Conservation (phyloP, 2,113 vertebrate genomes). For the Probosciger aterrimus region DNA sequence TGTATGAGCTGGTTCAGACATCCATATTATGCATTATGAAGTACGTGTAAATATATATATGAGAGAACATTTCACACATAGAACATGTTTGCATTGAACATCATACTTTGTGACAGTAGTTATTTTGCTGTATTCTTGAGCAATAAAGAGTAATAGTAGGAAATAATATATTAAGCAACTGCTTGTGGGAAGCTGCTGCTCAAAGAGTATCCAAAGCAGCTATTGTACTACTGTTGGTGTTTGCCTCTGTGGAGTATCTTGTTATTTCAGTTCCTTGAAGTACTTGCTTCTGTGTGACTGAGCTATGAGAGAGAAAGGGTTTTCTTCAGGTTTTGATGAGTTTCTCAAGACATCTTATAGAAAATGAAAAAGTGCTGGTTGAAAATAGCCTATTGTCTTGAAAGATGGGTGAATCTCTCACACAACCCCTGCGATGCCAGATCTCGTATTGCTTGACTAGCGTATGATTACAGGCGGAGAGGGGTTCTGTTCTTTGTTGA, state of each 20-base stretch:
- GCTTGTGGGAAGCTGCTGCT: neutral
- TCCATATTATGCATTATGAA: neutral
- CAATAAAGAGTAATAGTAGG: neutral
- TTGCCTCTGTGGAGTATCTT: neutral
- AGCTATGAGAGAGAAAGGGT: neutral
- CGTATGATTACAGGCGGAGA: neutral
- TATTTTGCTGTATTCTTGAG: neutral
- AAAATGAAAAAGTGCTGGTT: neutral
- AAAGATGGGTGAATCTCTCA: neutral
- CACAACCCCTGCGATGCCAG: accelerated
- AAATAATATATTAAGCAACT: neutral
- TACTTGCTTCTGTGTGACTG: neutral
- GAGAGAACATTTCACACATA: neutral
- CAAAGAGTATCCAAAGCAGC: neutral
- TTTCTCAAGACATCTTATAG: neutral
- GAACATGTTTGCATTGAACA: neutral
- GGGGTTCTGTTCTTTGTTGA: neutral
- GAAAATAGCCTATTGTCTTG: neutral
- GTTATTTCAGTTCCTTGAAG: neutral
- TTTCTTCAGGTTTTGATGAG: neutral
- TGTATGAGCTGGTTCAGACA: neutral
- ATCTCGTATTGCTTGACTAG: neutral
- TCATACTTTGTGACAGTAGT: neutral
- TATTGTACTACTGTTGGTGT: neutral
- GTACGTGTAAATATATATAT: neutral